Base-by-base conservation (phyloP, 2,113 vertebrate genomes). In the Paramisgurnus dabryanus region DNA sequence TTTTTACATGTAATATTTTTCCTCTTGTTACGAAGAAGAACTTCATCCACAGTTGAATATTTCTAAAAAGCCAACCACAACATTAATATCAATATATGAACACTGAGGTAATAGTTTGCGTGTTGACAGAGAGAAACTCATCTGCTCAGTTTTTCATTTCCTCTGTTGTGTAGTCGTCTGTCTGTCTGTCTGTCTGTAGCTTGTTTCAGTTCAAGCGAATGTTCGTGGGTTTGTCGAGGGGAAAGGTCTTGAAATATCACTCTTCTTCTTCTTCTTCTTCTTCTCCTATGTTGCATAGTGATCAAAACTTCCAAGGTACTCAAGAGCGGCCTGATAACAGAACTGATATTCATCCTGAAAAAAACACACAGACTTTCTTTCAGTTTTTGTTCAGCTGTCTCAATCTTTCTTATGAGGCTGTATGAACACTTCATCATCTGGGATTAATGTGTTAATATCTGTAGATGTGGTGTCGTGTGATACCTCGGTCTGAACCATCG, bases 291-390 rank as follows among this genome's bases (percentile, higher is more conserved):
- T 99, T 99, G 97, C 98, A 98, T 99, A 99, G 96, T 99, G 98
- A 93, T 99, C 98, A 41, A 99, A 99, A 93, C 98, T 99, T 89
- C 98, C 97, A 84, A 99, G 94, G 91, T 99, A 98, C 91, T 99
- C 98, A 92, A 99, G 90, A 0, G 96, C 97, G 0, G 98, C 98
- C 66, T 96, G 90, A 93, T 99, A 99, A 92, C 98, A 98, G 93
- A 99, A 92, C 94, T 98, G 97, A 91, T 99, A 99, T 94, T 99
- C 96, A 94, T 99, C 98, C 98, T 99, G 92, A 9, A 80, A 34
- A 67, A 55, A 53, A 81, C 7, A 65, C 47, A 60, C 1, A 17
- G 4, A 47, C 45, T 34, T 34, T 34, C 27, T 34, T 34, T 34
- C 27, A 34, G 27, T 34, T 34, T 34, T 2, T 34, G 27, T 34